These are phyloP conservation scores for Pegoplata infirma DNA, from an alignment of 2,888 invertebrate species.

Conservation along the genomic window DNA sequence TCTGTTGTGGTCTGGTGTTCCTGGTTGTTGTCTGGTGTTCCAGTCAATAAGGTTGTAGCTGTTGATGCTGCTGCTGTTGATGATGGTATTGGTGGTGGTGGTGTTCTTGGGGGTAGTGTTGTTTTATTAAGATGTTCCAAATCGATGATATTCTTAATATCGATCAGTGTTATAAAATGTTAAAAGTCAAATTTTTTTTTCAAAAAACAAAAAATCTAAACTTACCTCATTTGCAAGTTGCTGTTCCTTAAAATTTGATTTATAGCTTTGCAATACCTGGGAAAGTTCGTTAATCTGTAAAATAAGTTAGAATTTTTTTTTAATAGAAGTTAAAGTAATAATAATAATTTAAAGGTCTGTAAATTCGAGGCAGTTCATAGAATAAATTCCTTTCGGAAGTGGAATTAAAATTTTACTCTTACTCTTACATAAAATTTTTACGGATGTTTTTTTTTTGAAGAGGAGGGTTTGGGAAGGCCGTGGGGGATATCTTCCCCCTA, in stretches of 20 bases:
- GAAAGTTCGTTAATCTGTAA: slow-evolving; percentile 50
- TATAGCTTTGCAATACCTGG: slow-evolving; percentile 29
- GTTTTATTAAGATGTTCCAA: slow-evolving; percentile 34
- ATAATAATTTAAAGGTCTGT: no score
- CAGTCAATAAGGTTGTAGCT: slow-evolving; percentile 13
- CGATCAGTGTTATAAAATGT: neutral
- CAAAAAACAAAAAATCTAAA: neutral
- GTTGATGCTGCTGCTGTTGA: slow-evolving; percentile 18
- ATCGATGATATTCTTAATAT: slow-evolving; percentile 34
- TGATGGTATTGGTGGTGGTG: neutral
- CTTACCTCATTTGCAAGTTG: slow-evolving; percentile 39
- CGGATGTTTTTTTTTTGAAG: no score
- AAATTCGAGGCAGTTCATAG: no score
- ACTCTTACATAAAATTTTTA: no score
- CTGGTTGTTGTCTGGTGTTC: neutral
- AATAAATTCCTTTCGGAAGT: no score
- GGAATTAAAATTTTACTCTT: no score
- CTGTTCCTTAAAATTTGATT: slow-evolving; percentile 30
- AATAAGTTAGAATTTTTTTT: neutral
- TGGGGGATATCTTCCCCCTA: no score
- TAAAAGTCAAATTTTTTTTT: neutral
- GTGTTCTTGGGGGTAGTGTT: slow-evolving; percentile 8
- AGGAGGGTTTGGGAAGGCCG: no score
- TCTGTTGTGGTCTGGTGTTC: neutral
- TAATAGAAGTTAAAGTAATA: neutral